Base-by-base conservation (phyloP, 2,113 vertebrate species). In the Okapia johnstoni region DNA sequence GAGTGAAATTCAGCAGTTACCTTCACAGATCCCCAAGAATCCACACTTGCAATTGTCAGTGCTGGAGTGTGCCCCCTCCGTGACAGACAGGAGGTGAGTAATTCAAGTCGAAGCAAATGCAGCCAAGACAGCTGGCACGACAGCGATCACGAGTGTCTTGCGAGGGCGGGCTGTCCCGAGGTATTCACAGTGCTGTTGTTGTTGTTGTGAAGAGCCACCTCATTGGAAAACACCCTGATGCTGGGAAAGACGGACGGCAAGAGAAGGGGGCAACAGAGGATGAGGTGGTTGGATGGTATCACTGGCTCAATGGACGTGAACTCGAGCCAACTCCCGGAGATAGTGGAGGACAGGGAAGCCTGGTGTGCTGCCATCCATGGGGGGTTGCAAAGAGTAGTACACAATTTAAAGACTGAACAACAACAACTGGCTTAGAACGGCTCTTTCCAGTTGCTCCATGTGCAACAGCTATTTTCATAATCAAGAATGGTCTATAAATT, bases 171-270 rank as follows among this genome's bases (percentile, higher is more conserved):
- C 70, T 40, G 6, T 26, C 13, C 70, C 1, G 13, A 89, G 36
- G 28, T 1, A 3, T 7, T 40, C 7, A 3, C 73, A 28, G 0
- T 23, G 28, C 0, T 23, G 36, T 40, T 7, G 5, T 3, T 60
- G 26, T 28, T 73, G 36, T 14, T 7, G 36, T 40, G 21, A 40
- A 73, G 11, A 40, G 36, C 3, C 5, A 36, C 0, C n/a, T 70
- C 63, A 36, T 0, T 23, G 17, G n/a, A 70, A 36, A 70, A 11
- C 21, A 43, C 36, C 21, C 36, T 43, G 21, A 73, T 73, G 70
- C 5, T 43, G 11, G 36, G 66, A 1, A 73, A 25, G 36, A 25
- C 0, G 12, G 70, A 73, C 10, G 36, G 70, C 70, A 25, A 25
- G 70, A 73, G 66, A 23, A 25, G 36, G 11, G 70, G 70, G 21